These are phyloP conservation scores for Orestias chungarensis DNA, from an alignment of 2,797 vertebrate species.

Conservation along the genomic window DNA sequence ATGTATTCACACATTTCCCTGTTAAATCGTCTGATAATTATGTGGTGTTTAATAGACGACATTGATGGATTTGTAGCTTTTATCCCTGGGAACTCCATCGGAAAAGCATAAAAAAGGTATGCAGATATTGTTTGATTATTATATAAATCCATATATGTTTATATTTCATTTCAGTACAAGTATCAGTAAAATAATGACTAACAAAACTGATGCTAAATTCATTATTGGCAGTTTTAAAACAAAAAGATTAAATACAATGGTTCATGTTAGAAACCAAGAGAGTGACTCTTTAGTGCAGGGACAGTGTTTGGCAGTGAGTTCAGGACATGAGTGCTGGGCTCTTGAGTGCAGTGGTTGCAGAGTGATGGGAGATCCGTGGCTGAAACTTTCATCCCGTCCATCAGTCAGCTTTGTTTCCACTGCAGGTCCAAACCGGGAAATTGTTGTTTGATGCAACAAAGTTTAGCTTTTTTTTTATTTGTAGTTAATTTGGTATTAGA, in stretches of 20 bases:
- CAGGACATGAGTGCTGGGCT: conserved; percentile 42
- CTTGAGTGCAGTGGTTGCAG: conserved; percentile 68
- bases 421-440: neutral
- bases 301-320: neutral
- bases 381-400: neutral
- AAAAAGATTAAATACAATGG: neutral
- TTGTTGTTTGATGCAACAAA: neutral
- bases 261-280: neutral
- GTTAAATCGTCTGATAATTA: no score
- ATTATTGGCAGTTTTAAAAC: neutral
- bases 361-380: conserved; percentile 19
- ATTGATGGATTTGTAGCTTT: no score
- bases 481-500: neutral
- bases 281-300: neutral
- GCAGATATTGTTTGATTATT: no score
- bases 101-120: no score
- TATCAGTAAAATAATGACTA: neutral
- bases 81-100: no score
- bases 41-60: no score
- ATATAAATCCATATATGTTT: no score
- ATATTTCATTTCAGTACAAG: neutral
- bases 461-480: neutral
- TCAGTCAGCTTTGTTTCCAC: neutral
- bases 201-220: neutral
- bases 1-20: no score